phyloP scores from a whole-genome alignment of 2,113 vertebrate species.

The Prunella fulvescens region DNA sequence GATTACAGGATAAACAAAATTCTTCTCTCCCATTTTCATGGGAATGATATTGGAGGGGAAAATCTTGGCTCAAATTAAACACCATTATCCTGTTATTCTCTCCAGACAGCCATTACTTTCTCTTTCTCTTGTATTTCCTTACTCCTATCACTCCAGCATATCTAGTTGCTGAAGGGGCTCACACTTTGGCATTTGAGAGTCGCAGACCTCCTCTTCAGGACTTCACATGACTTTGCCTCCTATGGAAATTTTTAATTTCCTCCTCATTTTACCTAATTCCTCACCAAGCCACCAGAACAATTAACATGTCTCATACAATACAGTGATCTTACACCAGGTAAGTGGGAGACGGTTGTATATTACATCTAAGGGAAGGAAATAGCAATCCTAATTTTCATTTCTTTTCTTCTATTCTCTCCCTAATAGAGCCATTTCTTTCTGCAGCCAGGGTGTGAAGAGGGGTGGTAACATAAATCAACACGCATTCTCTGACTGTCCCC shows the following conservation, averaged over 20 bases:
- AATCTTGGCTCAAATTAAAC: neutral
- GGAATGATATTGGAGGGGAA: neutral
- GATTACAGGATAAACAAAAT: neutral
- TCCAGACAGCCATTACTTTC: neutral
- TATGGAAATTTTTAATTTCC: neutral
- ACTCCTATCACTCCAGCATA: neutral
- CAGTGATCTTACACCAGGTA: neutral
- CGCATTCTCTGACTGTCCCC: neutral
- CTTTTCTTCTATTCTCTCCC: neutral
- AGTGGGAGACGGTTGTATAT: accelerated
- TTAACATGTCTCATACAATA: neutral
- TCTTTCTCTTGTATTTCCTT: neutral
- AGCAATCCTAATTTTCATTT: neutral
- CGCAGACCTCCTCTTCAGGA: neutral
- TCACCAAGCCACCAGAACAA: neutral
- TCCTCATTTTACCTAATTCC: neutral
- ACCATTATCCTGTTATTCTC: neutral
- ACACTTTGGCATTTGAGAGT: neutral
- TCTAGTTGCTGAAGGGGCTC: neutral
- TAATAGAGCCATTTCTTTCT: neutral
- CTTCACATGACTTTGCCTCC: neutral
- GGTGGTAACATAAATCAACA: neutral
- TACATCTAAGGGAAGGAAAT: neutral
- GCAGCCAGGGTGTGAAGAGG: neutral
- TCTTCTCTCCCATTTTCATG: neutral